A percentile compares a stretch with the other conserved stretches of the same genome.
Evolutionary conservation across 1,140 invertebrate genomes (phyloP).

Genomic region (Theocolax elegans): DNA sequence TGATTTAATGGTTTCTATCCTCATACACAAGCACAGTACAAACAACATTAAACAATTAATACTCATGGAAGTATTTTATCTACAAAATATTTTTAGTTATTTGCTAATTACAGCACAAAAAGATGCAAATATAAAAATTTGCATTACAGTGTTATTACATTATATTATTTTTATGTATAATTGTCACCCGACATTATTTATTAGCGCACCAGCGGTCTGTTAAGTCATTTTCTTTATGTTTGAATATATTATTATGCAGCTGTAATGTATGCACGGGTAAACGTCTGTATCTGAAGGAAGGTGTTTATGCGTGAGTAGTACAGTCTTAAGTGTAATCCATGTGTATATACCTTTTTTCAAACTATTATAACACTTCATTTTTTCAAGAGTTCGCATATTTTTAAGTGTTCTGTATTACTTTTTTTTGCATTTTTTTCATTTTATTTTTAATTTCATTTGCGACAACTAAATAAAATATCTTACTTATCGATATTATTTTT

Average conservation of each 20-base stretch:
- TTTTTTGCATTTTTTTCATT: slow-evolving; percentile 46
- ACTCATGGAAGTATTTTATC: slow-evolving; percentile 51
- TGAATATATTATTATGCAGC: slow-evolving; percentile 56
- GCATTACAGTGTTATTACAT: slow-evolving; percentile 64
- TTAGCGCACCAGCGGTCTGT: slow-evolving; percentile 28
- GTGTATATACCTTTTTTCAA: not conserved
- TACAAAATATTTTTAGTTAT: slow-evolving; percentile 68
- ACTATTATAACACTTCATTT: slow-evolving; percentile 4
- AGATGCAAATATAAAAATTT: slow-evolving; percentile 68
- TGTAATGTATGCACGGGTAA: slow-evolving; percentile 33
- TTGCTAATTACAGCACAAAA: slow-evolving; percentile 68
- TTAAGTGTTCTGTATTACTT: slow-evolving; percentile 37
- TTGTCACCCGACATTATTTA: slow-evolving; percentile 56
- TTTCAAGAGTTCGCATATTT: slow-evolving; percentile 19
- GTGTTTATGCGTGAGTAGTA: slow-evolving; percentile 6
- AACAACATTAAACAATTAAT: slow-evolving; percentile 26
- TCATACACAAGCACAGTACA: too few relatives aligned
- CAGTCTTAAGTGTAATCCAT: slow-evolving; percentile 21
- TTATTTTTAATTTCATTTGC: too few relatives aligned
- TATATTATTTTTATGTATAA: slow-evolving; percentile 63
- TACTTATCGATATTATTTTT: slow-evolving; percentile 61
- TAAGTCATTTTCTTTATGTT: not conserved
- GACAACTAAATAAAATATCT: slow-evolving; percentile 62
- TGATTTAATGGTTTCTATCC: too few relatives aligned
- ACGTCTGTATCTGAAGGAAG: not conserved